phyloP scores from a whole-genome alignment of 2,113 vertebrate species.

The Paratilapia polleni region DNA sequence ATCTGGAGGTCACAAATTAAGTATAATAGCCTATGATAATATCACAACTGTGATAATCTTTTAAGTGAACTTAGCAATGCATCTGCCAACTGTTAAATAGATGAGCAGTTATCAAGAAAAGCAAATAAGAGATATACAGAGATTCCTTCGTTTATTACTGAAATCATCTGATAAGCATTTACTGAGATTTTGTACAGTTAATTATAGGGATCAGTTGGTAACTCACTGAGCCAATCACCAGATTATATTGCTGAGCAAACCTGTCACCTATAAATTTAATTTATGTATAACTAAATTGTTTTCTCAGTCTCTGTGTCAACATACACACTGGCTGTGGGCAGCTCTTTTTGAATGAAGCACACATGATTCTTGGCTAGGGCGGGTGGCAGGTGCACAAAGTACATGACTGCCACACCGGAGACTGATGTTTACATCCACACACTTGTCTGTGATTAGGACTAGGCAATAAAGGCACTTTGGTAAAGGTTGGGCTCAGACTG shows the following conservation, averaged over 20 bases:
- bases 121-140: not conserved
- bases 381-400: constrained; percentile 4
- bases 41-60: not conserved
- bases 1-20: not conserved
- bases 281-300: not conserved
- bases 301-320: not conserved
- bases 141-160: not conserved
- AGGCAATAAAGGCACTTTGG: not conserved
- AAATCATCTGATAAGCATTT: not conserved
- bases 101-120: not conserved
- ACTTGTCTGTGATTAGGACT: not conserved
- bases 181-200: not conserved
- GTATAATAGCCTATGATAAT: not conserved
- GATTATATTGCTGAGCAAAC: not conserved
- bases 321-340: not conserved
- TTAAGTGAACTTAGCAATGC: not conserved
- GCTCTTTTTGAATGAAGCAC: not conserved
- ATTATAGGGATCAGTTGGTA: not conserved
- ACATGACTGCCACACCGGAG: not conserved
- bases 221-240: not conserved
- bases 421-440: not conserved
- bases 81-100: not conserved
- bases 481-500: not conserved
- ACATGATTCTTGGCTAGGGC: not conserved
- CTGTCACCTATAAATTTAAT: not conserved